Evolutionary conservation across 1,140 invertebrate genomes (phyloP).

Genomic region (Ceratoteleas bidentatus): DNA sequence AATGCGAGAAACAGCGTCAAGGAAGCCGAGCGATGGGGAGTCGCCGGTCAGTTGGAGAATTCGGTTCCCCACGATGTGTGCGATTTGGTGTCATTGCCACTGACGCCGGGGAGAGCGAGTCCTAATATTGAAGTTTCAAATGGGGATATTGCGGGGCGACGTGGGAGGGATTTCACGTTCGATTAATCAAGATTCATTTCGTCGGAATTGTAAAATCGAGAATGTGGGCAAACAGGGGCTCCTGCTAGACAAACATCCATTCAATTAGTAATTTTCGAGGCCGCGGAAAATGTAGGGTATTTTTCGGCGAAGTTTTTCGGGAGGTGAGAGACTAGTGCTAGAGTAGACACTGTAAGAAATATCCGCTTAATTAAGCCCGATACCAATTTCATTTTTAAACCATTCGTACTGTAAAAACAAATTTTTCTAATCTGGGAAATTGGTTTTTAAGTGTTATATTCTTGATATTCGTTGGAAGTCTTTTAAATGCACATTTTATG

Average conservation of each 20-base stretch:
- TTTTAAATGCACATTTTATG: too few species aligned
- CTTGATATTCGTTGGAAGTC: too few species aligned
- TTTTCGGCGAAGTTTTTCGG: too few species aligned
- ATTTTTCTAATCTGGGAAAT: too few species aligned
- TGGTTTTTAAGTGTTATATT: too few species aligned
- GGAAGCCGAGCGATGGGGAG: constrained; percentile 55
- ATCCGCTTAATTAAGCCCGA: too few species aligned
- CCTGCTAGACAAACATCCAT: constrained; percentile 20
- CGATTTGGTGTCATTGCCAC: constrained; percentile 60
- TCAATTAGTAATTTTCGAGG: constrained; percentile 35
- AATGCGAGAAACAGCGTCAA: constrained; percentile 50
- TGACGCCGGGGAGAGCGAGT: constrained; percentile 26
- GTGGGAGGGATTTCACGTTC: constrained; percentile 40
- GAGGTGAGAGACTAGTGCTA: too few species aligned
- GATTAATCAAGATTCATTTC: constrained; percentile 52
- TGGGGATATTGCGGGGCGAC: constrained; percentile 17
- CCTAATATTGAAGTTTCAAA: constrained; percentile 51
- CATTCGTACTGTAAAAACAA: too few species aligned
- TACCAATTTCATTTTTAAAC: too few species aligned
- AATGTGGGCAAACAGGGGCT: constrained; percentile 36
- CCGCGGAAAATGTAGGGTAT: too few species aligned
- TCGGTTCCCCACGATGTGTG: constrained; percentile 49
- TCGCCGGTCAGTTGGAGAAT: constrained; percentile 77
- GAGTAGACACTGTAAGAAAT: too few species aligned
- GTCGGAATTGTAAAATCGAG: constrained; percentile 43